These are phyloP conservation scores for Zosterops japonicus DNA, from an alignment of 2,113 vertebrate species.

Conservation along the genomic window DNA sequence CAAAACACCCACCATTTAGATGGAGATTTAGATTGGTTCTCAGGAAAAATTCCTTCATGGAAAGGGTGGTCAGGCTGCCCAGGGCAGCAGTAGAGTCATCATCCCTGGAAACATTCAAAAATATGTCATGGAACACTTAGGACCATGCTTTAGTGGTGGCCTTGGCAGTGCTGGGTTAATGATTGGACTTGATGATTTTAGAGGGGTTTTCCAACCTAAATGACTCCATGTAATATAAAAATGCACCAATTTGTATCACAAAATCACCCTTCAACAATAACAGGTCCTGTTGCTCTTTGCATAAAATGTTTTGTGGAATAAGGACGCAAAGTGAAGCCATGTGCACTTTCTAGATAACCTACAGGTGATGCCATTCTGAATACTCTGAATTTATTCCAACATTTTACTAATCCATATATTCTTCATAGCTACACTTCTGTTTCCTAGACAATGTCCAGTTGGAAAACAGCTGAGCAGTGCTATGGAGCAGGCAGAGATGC, in stretches of 20 bases:
- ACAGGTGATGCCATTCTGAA: not conserved
- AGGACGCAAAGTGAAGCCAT: not conserved
- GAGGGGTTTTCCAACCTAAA: not conserved
- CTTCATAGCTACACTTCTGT: not conserved
- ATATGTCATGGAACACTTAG: not conserved
- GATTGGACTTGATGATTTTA: not conserved
- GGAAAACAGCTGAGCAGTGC: not conserved
- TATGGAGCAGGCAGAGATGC: not conserved
- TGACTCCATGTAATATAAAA: not conserved
- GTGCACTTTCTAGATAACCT: not conserved
- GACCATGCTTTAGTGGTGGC: not conserved
- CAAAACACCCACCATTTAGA: not conserved
- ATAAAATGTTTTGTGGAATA: not conserved
- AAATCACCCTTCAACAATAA: not conserved
- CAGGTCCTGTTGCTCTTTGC: not conserved
- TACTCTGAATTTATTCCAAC: not conserved
- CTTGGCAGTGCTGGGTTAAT: not conserved
- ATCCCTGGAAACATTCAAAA: no score
- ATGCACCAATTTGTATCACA: not conserved
- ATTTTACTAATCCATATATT: not conserved
- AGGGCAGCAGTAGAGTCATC: not conserved
- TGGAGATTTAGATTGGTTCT: no score
- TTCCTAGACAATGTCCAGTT: not conserved
- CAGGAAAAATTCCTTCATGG: not conserved
- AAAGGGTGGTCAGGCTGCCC: not conserved